Conservation (phyloP, 2,888 invertebrate species). For the Hirtodrosophila confusa region DNA sequence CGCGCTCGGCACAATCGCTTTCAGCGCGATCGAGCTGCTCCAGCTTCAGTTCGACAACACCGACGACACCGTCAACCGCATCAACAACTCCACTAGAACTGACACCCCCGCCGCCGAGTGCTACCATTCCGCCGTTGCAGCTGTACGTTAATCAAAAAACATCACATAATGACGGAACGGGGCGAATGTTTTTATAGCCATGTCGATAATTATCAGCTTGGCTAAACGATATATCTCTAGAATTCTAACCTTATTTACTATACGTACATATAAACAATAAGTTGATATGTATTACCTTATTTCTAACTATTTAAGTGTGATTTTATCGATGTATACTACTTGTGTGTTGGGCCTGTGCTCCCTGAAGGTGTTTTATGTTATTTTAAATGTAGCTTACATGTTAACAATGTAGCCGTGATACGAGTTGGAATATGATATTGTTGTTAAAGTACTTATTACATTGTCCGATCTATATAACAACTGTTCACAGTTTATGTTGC, state of each 20-base stretch:
- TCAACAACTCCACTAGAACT: constrained; percentile 61
- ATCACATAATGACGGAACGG: constrained; percentile 34
- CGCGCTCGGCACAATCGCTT: constrained; percentile 65
- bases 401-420: constrained; percentile 42
- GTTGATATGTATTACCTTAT: constrained; percentile 15
- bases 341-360: constrained; percentile 29
- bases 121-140: constrained; percentile 33
- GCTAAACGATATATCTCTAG: constrained; percentile 38
- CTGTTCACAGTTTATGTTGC: constrained; percentile 12
- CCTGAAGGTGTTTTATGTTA: constrained; percentile 49
- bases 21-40: constrained; percentile 60
- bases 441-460: constrained; percentile 28
- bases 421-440: constrained; percentile 28
- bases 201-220: constrained; percentile 11
- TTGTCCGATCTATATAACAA: constrained; percentile 24
- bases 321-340: constrained; percentile 27
- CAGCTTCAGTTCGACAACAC: constrained; percentile 56
- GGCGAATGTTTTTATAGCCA: constrained; percentile 50
- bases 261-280: constrained; percentile 5
- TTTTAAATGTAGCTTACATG: constrained; percentile 19
- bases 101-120: constrained; percentile 54
- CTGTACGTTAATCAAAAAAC: constrained; percentile 51
- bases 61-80: constrained; percentile 54
- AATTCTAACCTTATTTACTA: constrained; percentile 31
- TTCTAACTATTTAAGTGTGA: constrained; percentile 14